Evolutionary conservation across 2,888 invertebrate species (phyloP).

Genomic region (Hydraecia micacea): DNA sequence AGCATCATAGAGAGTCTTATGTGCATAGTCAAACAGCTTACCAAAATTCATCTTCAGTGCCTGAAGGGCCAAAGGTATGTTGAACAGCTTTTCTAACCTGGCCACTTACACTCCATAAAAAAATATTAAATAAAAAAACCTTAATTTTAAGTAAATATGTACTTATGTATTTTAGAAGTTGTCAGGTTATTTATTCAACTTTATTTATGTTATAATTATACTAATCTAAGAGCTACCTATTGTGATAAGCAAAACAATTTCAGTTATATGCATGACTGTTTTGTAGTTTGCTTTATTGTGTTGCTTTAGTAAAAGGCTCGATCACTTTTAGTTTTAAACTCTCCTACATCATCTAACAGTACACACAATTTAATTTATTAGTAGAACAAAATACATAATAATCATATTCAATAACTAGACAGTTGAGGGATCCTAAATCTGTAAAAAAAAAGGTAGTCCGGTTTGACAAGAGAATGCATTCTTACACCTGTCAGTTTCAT

Average conservation of each 20-base stretch:
- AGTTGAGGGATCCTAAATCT: neutral
- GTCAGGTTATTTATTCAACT: slow-evolving; percentile 11
- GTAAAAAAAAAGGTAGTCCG: neutral
- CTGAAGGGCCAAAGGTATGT: slow-evolving; percentile 81
- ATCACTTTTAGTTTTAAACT: neutral
- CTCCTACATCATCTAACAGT: neutral
- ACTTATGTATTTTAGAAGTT: slow-evolving; percentile 14
- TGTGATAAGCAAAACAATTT: slow-evolving; percentile 83
- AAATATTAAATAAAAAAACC: too few relatives aligned
- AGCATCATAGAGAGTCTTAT: slow-evolving; percentile 70
- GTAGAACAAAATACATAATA: neutral
- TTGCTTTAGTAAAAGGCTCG: slow-evolving; percentile 10
- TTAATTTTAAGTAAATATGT: neutral
- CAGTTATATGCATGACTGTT: slow-evolving; percentile 46
- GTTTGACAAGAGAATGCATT: too few relatives aligned
- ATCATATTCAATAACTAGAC: neutral
- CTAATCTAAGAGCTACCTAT: slow-evolving; percentile 59
- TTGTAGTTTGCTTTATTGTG: slow-evolving; percentile 12
- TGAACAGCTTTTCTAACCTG: slow-evolving; percentile 57
- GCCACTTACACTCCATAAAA: slow-evolving; percentile 1
- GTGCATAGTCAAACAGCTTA: slow-evolving; percentile 76
- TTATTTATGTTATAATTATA: slow-evolving; percentile 41
- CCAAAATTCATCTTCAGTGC: slow-evolving; percentile 75
- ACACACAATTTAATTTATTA: neutral
- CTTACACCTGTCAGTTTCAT: too few relatives aligned